A percentile compares a stretch with the other conserved stretches of the same genome.
Conservation (phyloP, 35 echinoderm and acorn worm genomes). For the Heliocidaris tuberculata region DNA sequence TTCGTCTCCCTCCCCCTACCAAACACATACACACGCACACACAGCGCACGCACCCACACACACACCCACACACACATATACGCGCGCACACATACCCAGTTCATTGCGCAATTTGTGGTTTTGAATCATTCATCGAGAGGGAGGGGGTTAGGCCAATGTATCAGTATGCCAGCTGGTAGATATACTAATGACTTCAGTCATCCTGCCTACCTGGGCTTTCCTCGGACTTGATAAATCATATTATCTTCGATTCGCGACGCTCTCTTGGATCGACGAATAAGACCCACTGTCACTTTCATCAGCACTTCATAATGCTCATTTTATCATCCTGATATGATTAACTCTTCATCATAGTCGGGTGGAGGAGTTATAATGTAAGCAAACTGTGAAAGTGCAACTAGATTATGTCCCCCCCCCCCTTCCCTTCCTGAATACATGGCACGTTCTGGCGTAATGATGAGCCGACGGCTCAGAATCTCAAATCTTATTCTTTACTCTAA, state of each 20-base stretch:
- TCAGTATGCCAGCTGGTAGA: not conserved
- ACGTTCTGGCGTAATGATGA: not conserved
- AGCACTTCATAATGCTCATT: not conserved
- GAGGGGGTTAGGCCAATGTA: not conserved
- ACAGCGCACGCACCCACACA: too few relatives aligned
- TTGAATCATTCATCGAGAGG: not conserved
- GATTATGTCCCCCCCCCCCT: not conserved
- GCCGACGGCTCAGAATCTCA: not conserved
- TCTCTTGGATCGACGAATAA: not conserved
- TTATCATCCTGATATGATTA: slow-evolving; percentile 4
- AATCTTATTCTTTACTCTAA: not conserved
- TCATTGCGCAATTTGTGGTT: not conserved
- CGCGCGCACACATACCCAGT: not conserved
- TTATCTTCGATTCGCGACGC: not conserved
- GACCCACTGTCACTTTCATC: not conserved
- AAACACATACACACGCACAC: too few relatives aligned
- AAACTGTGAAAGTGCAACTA: not conserved
- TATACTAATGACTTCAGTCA: not conserved
- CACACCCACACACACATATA: not conserved
- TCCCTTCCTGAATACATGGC: not conserved
- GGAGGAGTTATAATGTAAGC: slow-evolving; percentile 2
- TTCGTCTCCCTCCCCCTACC: not conserved
- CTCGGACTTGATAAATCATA: not conserved
- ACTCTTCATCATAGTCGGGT: not conserved
- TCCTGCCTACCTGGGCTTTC: not conserved